These are phyloP conservation scores for Proteles cristata DNA, from an alignment of 2,113 vertebrate species.

Conservation along the genomic window DNA sequence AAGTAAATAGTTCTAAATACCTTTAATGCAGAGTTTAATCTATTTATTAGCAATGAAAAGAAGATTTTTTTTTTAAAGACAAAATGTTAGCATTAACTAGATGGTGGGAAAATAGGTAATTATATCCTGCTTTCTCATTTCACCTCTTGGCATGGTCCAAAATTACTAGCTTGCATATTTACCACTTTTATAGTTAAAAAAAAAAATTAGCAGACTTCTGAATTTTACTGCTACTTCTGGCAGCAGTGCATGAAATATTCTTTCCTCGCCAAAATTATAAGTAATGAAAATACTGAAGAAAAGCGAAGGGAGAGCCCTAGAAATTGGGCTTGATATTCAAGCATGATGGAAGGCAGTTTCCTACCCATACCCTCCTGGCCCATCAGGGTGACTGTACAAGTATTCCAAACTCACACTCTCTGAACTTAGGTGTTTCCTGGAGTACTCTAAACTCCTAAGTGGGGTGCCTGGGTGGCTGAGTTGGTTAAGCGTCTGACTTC, in stretches of 20 bases:
- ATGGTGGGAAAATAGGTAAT: background rate
- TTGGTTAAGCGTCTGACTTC: no score
- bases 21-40: background rate
- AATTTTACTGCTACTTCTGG: background rate
- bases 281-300: background rate
- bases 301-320: background rate
- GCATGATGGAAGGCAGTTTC: background rate
- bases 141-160: background rate
- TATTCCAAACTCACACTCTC: background rate
- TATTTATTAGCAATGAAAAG: background rate
- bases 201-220: constrained; percentile 11
- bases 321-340: background rate
- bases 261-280: background rate
- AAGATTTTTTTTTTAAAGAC: background rate
- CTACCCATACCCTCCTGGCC: background rate
- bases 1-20: background rate
- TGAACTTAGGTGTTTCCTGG: background rate
- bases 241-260: background rate
- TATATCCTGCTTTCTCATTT: background rate
- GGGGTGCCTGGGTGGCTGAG: no score
- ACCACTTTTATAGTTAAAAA: background rate
- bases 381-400: background rate
- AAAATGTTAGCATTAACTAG: background rate
- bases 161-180: background rate
- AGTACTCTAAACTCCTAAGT: background rate